Evolutionary conservation across 2,113 vertebrate genomes (phyloP), one percentile per base, ranked within the genome.

Genomic region (Pleuronectes platessa): DNA sequence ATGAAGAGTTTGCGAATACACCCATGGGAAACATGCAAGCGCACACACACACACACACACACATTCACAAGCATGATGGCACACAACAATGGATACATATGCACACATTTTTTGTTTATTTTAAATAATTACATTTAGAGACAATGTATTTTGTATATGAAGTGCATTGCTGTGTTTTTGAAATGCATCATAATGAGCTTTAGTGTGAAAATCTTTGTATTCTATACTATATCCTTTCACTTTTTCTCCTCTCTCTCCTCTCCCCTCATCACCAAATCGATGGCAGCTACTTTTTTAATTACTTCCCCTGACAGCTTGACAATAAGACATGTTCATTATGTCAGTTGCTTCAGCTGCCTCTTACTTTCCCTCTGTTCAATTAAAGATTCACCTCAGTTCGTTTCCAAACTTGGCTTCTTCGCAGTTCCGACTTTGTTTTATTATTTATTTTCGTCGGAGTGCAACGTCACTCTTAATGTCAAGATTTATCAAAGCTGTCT

Each of bases 211-310:
- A 7, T 53, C 47, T 59, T 67, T 15, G 21, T 61, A 65, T 69
- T 71, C 56, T 13, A 31, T 21, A 7, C 15, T 54, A 1, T 68
- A 24, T 55, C n/a, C 24, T 67, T 27, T 61, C 13, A 37, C 2
- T 68, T 13, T 53, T 2, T 10, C 17, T n/a, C 21, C 37, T 40
- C 58, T 58, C 5, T 1, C 31, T 60, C 58, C 11, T 13, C 37
- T 42, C 23, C 45, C n/a, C 45, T 67, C 37, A 60, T 79, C 64
- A 35, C 40, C 17, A 20, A 75, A 85, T 87, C 75, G 1, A 80
- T 76, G 56, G 54, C n/a, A 58, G 77, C 47, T 68, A 74, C 60
- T 80, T 82, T 62, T 89, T 76, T 81, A 81, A 74, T 82, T 74
- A 77, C 68, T 71, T 88, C 74, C 77, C 76, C 56, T 35, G 76